Evolutionary conservation across 2,113 vertebrate genomes (phyloP), one percentile per base, ranked within the genome.

Genomic region (Apodemus sylvaticus): DNA sequence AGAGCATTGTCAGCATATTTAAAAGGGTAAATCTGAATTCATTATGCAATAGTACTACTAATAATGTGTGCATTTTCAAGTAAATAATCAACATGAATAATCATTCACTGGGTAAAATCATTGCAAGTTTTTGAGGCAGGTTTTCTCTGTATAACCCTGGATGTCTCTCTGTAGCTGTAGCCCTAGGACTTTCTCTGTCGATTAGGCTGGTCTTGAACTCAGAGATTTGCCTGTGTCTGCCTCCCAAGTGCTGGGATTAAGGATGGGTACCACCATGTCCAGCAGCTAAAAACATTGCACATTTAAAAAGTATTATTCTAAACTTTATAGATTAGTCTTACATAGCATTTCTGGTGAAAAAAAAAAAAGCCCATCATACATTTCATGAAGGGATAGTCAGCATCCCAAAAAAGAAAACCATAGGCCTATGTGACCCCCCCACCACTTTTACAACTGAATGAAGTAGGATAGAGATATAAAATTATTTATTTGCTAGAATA

Each of bases 81-180:
- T 39, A 85, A 24, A 68, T 94, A 97, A 83, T 95, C 92, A 85
- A 74, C 60, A 68, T 16, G 42, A 94, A 77, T 29, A 86, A 77
- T 87, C 62, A 26, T 82, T 90, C 66, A 11, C 39, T 73, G 45
- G 24, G 42, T 39, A 26, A 60, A 83, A 78, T 39, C 22, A 16
- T 31, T 94, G 24, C 31, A n/a, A 51, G 6, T 85, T 42, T 92
- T 96, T 94, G 34, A 24, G 16, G 0, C 10, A 58, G 51, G 14
- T 7, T n/a, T 55, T 24, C 51, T 58, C 53, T 81, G 78, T 58
- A 2, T 58, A 20, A 1, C 48, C 31, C 31, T 55, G 10, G 76
- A 4, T 79, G 34, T 7, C 34, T 81, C 8, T 71, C 17, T 71
- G 70, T 36, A 71, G 36, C 17, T n/a, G 36, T 71, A 71, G 36